Base-by-base conservation (phyloP, 2,113 vertebrate genomes). In the Dromiciops gliroides region DNA sequence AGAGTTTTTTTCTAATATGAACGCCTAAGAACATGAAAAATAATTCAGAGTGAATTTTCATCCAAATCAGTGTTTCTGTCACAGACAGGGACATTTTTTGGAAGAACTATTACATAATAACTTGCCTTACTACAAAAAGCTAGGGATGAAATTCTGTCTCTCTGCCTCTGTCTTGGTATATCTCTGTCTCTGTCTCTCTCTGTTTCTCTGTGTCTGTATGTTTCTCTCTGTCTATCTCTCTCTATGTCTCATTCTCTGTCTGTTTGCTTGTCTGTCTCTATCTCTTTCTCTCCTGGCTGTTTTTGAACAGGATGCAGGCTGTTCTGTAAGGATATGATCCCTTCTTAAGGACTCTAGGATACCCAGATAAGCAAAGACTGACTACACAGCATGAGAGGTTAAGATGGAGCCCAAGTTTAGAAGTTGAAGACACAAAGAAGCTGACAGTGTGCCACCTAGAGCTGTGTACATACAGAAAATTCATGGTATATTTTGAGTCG, bases 11-110 rank as follows among this genome's bases (percentile, higher is more conserved):
- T 89, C 28, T 7, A 48, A 90, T 0, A 26, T 48, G 7, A 52
- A 67, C 49, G 31, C 91, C n/a, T 31, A 50, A 75, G 47, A 93
- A 11, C 24, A 92, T 94, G 49, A 50, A 90, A 75, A 75, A 93
- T 53, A 48, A 37, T 0, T 28, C 83, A 44, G 11, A 51, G 67
- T 47, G 23, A 44, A 94, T 67, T 67, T 60, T 67, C 56, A 67
- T 67, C 11, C 31, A 67, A 37, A 67, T 67, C 31, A 5, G 3
- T 67, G 28, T 12, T 14, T 14, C 56, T 37, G 31, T 37, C 56
- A 67, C 16, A 16, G 56, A 67, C 16, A 16, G 56, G 31, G 11
- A 67, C 12, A 37, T 37, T 67, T 67, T 67, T 10, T 37, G 56
- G 56, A 37, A 67, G 12, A 37, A 37, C 56, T 67, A 16, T 67